A percentile compares a stretch with the other conserved stretches of the same genome.
These are phyloP conservation scores for Pan troglodytes DNA, from an alignment of 2,113 vertebrate genomes.

Conservation along the genomic window DNA sequence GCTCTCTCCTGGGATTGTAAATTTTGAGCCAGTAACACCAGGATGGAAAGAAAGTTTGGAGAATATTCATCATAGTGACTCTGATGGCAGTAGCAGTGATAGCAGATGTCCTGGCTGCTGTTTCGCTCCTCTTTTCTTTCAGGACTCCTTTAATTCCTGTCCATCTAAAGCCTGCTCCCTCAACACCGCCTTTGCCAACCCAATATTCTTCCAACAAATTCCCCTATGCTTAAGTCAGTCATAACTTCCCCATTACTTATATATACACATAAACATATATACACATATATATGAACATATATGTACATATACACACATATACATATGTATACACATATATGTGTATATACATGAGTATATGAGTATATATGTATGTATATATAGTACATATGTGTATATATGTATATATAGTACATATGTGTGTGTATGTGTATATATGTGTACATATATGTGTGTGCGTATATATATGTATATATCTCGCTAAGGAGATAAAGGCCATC, in stretches of 20 bases:
- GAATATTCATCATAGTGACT: background rate
- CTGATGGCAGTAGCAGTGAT: background rate
- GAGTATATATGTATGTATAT: no score
- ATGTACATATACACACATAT: no score
- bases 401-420: no score
- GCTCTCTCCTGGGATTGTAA: background rate
- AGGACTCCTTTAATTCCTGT: background rate
- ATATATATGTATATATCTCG: no score
- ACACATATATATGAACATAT: no score
- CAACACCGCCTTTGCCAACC: background rate
- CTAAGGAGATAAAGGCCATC: background rate
- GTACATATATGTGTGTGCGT: no score
- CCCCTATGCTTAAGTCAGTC: background rate
- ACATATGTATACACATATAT: no score
- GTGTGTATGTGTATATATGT: rapidly evolving
- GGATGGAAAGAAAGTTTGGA: background rate
- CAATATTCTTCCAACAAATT: background rate
- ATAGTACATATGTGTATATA: no score
- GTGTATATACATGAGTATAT: no score
- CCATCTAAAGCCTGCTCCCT: background rate
- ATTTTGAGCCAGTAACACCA: background rate
- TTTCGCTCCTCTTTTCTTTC: background rate
- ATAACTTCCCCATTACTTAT: background rate
- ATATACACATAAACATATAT: background rate
- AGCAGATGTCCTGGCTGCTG: background rate